phyloP scores from a whole-genome alignment of 2,113 vertebrate genomes.

The Labrus mixtus region DNA sequence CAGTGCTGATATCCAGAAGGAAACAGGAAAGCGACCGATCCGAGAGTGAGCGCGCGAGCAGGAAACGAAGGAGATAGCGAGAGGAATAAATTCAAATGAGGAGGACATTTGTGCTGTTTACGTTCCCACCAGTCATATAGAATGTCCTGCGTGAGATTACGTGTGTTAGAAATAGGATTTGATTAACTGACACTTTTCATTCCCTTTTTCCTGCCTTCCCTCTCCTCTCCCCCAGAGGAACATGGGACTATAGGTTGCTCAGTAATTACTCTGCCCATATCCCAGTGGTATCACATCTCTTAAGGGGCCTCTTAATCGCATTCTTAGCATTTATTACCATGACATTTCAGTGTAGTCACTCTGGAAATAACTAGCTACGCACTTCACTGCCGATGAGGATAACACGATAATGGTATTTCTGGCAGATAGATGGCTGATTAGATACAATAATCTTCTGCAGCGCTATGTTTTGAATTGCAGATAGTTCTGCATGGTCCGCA shows the following conservation, averaged over 20 bases:
- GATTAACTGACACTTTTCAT: slow-evolving; percentile 50
- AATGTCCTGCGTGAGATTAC: slow-evolving; percentile 28
- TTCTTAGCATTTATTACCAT: slow-evolving; percentile 73
- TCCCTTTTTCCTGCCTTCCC: slow-evolving; percentile 15
- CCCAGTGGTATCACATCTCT: slow-evolving; percentile 60
- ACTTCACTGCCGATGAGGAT: slow-evolving; percentile 38
- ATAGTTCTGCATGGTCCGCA: slow-evolving; percentile 42
- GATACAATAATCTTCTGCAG: slow-evolving; percentile 59
- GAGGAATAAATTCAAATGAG: slow-evolving; percentile 29
- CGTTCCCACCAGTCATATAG: neutral
- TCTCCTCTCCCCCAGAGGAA: slow-evolving; percentile 35
- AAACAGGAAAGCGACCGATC: slow-evolving; percentile 17
- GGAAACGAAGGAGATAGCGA: slow-evolving; percentile 1
- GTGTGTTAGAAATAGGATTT: slow-evolving; percentile 41
- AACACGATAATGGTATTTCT: slow-evolving; percentile 65
- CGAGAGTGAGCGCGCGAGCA: neutral
- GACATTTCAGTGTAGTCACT: slow-evolving; percentile 51
- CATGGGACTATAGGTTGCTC: slow-evolving; percentile 43
- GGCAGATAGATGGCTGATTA: slow-evolving; percentile 66
- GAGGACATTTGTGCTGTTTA: slow-evolving; percentile 18
- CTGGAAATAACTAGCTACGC: slow-evolving; percentile 55
- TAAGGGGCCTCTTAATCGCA: slow-evolving; percentile 66
- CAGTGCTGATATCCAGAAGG: slow-evolving; percentile 39
- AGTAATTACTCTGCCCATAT: slow-evolving; percentile 72
- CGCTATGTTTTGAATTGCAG: slow-evolving; percentile 53